Base-by-base conservation (phyloP, 1,140 invertebrate species). In the Macrobrachium nipponense region DNA sequence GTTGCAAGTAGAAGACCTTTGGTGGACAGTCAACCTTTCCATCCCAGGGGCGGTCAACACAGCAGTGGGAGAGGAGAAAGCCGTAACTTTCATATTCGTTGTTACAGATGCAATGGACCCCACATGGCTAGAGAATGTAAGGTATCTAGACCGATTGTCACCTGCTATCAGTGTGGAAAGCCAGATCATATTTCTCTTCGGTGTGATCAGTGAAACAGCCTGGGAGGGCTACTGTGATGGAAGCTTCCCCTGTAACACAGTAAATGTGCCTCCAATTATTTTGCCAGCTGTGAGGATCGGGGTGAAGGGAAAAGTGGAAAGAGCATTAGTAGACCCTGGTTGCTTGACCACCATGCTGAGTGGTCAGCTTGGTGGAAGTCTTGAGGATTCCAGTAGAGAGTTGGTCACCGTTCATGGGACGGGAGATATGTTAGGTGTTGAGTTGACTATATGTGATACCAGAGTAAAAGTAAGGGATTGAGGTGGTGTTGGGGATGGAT, bases 401-500 rank as follows among this genome's bases (percentile, higher is more conserved):
- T 59, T 80, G 43, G 44, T 68, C 7, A 51, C 62, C 43, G 61
- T 80, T 64, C 36, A 80, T 66, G n/a, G n/a, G n/a, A n/a, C n/a
- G 79, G 62, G 18, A 80, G 43, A 68, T 61, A 66, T n/a, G 44
- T 80, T 44, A 68, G 23, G 44, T 10, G 20, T 80, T 11, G 64
- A 68, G 5, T 66, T 80, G 23, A 68, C 61, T 27, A 36, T 80
- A 43, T 7, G 36, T 36, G 62, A 62, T 27, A 66, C 36, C 27
- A n/a, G 18, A 11, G 8, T 80, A 36, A 80, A n/a, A 51, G 27
- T 51, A 43, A 66, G 20, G 36, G 20, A 68, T 80, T 20, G 43
- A 80, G n/a, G 17, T 80, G 44, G 64, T 80, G n/a, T 4, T 80
- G 17, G 79, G 61, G 44, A 80, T 80, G 62, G 79, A 80, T 66